Base-by-base conservation (phyloP, 2,113 vertebrate genomes). In the Oryzias woworae region DNA sequence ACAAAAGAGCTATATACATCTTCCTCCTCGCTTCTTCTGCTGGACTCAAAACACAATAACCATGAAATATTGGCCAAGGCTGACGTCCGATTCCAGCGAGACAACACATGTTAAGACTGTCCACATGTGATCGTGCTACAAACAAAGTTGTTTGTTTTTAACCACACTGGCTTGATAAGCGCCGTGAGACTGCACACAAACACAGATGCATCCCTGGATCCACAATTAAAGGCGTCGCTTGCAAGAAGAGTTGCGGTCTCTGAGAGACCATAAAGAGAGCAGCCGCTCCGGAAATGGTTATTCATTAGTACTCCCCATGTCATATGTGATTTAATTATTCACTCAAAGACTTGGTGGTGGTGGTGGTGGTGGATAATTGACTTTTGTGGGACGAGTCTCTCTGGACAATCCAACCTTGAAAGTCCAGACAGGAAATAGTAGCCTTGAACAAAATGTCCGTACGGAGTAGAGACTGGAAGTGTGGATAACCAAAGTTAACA, bases 361-460 rank as follows among this genome's bases (percentile, higher is more conserved):
- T 20, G 20, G 20, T 20, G 20, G 58, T 45, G 54, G 69, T 53
- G 28, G 71, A 61, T 70, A 79, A 75, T 76, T 76, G 66, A 69
- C 59, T 78, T 80, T 77, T 80, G 62, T 69, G 50, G 64, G 67
- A 67, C 46, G 45, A 41, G 65, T 65, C 62, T 72, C 72, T 66
- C 10, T 49, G 58, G 65, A 63, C 67, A 62, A 61, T 18, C 71
- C 68, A 78, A 73, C 78, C 73, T 80, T 73, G 85, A 74, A 62
- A 75, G 69, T 77, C 31, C 62, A 61, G 53, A 68, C 53, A 6
- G 17, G 36, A 64, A 76, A 70, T 66, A 49, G 62, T 52, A 69
- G 52, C 73, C 73, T 71, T 71, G 73, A 73, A 75, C 26, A 58
- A 36, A 65, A 66, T 18, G 69, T 48, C 48, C 72, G 63, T 57